Evolutionary conservation across 2,888 invertebrate genomes (phyloP), one percentile per base, ranked within the genome.

Genomic region (Ochropacha duplaris): DNA sequence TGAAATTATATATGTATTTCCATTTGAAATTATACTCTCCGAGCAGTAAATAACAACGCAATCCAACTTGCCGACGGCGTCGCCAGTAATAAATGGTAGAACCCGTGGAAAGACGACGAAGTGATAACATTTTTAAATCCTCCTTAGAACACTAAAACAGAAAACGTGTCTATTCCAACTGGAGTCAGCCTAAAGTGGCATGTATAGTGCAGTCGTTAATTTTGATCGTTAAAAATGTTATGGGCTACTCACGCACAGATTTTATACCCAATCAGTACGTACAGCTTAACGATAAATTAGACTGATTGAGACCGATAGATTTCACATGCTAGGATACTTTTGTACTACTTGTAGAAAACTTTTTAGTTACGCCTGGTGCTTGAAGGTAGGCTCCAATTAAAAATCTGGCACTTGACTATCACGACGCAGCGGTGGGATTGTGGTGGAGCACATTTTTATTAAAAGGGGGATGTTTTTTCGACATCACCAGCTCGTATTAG

Each of bases 141-240:
- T 44, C 44, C 44, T 44, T 44, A 44, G 44, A 19, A 9, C 44
- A 44, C 44, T 44, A 44, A 44, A 44, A 44, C 44, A 16, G 44
- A 44, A 44, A 44, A 44, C 44, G 44, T 44, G 44, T 44, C 19
- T 19, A 44, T 44, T 44, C 44, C 16, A 19, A 44, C 19, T 44
- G 44, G 44, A 44, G 44, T 44, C 16, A 44, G 44, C 19, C 19
- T 19, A n/a, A 19, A 65, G 61, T 68, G 66, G 71, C 69, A 73
- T 60, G 64, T 68, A 72, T 65, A 59, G 6, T 58, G 58, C 44
- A 9, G 44, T 60, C 61, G 60, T 71, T 73, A 73, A 73, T 68
- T 68, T 60, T 55, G 28, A 60, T 63, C 66, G 61, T 74, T 60
- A 73, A 71, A 66, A 71, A 59, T 68, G 60, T 68, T 62, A 63